These are phyloP conservation scores for Sinocyclocheilus grahami DNA, from an alignment of 2,113 vertebrate genomes.

Conservation along the genomic window DNA sequence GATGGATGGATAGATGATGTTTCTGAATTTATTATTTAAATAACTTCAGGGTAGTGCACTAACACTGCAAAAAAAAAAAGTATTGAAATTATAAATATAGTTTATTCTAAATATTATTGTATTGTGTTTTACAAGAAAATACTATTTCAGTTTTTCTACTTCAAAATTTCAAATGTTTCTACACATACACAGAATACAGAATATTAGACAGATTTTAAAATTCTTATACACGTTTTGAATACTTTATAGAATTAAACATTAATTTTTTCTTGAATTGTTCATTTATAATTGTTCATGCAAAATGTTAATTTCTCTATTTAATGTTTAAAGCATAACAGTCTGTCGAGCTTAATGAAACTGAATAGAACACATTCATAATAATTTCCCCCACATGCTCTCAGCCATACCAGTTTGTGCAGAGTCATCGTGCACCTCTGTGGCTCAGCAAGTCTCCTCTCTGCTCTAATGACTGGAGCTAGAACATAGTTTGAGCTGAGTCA, in stretches of 20 bases:
- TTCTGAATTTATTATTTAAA: background rate
- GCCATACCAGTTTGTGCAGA: constrained; percentile 52
- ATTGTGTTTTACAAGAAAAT: too few species aligned
- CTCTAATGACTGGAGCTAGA: constrained; percentile 56
- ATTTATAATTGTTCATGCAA: background rate
- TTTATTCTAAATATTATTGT: too few species aligned
- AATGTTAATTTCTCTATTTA: background rate
- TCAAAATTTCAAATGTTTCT: too few species aligned
- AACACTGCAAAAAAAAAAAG: too few species aligned
- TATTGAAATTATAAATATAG: too few species aligned
- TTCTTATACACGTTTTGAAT: background rate
- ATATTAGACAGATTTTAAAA: background rate
- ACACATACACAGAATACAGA: background rate
- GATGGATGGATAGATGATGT: background rate
- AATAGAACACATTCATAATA: background rate
- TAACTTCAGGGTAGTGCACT: background rate
- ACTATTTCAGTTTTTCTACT: too few species aligned
- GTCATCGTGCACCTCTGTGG: constrained; percentile 64
- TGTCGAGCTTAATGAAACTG: background rate
- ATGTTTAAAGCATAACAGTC: background rate
- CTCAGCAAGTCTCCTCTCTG: constrained; percentile 41
- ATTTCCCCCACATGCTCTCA: too few species aligned
- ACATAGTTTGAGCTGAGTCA: constrained; percentile 62
- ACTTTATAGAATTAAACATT: too few species aligned
- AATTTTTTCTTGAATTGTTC: background rate